A percentile compares a stretch with the other conserved stretches of the same genome.
Conservation (phyloP, 2,797 vertebrate species). For the Eulemur albifrons region DNA sequence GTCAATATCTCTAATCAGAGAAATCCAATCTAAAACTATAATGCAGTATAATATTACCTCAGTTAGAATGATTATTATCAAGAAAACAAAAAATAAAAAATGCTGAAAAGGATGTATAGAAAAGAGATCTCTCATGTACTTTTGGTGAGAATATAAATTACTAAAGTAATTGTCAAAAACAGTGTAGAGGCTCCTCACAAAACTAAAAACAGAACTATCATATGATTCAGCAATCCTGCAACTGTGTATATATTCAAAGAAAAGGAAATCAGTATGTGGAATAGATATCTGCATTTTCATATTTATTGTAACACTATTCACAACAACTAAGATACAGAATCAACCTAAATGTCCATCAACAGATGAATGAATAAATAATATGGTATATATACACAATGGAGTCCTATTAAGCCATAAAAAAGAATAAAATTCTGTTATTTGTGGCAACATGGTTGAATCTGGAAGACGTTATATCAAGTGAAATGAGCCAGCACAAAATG, state of each 20-base stretch:
- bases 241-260: neutral
- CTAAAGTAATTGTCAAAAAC: neutral
- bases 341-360: neutral
- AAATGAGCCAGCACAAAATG: neutral
- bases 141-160: too few relatives aligned
- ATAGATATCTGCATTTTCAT: neutral
- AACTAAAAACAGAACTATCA: neutral
- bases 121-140: neutral
- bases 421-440: neutral
- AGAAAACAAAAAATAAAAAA: neutral
- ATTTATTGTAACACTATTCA: neutral
- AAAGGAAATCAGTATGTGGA: neutral
- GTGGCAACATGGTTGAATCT: neutral
- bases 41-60: neutral
- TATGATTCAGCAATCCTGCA: neutral
- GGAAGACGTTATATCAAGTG: neutral
- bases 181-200: neutral
- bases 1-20: neutral
- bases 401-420: neutral
- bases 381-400: neutral
- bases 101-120: neutral
- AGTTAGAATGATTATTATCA: neutral
- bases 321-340: neutral
- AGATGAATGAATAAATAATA: neutral
- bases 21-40: neutral